Base-by-base conservation (phyloP, 2,888 invertebrate genomes). In the Idaea dimidiata region DNA sequence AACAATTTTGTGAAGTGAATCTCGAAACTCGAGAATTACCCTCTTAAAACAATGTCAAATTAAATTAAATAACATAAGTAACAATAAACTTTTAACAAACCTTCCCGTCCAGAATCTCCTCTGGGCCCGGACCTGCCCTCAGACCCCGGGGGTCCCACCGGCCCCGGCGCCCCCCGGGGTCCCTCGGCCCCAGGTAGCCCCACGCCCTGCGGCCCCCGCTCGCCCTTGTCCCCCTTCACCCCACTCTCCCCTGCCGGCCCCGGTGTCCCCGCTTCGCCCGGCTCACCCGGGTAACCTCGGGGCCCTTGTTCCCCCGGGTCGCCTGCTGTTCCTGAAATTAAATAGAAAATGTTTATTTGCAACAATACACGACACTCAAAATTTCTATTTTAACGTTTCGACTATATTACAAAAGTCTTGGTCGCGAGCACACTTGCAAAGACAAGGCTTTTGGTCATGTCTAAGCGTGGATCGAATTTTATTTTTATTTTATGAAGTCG, bases 181-280 rank as follows among this genome's bases (percentile, higher is more conserved):
- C 97, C 97, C 61, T 94, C 93, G 0, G 95, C 94, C 0, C 97
- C 97, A 75, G 96, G 96, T 16, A 94, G 77, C 0, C 97, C 97
- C 4, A 95, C 86, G 0, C 97, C 97, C 77, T 96, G 95, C 0
- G 93, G 88, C 0, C 94, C 96, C 71, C 95, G 88, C 17, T 96
- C 96, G 0, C 97, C 97, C 77, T 95, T 96, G 64, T 95, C 95
- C 0, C 96, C 96, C 68, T 94, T 93, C 71, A 94, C 94, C 0
- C 96, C 96, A 6, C 89, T 79, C 0, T 86, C 79, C 0, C 97
- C 97, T 0, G 87, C 84, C 10, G 86, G 84, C 1, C 97, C 97
- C 0, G 94, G 94, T 59, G 94, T 81, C 2, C 97, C 97, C 3
- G 94, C 94, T 54, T 93, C 89, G 0, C 97, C 97, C 5, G 94